A percentile compares a stretch with the other conserved stretches of the same genome.
Conservation (phyloP, 2,113 vertebrate genomes). For the Labeo rohita region DNA sequence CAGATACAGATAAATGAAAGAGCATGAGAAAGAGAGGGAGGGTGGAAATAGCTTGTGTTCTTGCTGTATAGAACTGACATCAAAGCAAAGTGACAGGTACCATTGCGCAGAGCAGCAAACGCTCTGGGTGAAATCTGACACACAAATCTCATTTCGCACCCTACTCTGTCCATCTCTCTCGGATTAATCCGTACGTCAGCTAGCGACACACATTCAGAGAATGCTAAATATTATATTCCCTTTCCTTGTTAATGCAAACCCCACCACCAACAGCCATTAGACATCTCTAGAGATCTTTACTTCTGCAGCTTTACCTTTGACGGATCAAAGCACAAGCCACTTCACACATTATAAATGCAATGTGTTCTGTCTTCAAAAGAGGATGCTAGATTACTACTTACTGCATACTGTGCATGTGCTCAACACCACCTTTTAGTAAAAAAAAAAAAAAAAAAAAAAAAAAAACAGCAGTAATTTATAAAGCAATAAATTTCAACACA, state of each 20-base stretch:
- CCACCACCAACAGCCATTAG: background rate
- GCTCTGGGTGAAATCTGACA: conserved; percentile 17
- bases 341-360: background rate
- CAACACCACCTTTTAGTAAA: no score
- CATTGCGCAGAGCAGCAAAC: background rate
- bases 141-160: background rate
- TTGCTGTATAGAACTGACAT: conserved; percentile 1
- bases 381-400: background rate
- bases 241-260: background rate
- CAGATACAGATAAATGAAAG: background rate
- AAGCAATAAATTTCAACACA: background rate
- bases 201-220: background rate
- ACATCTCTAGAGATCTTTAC: no score
- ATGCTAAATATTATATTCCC: conserved; percentile 17
- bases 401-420: no score
- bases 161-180: background rate
- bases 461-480: background rate
- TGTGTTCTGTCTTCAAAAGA: background rate
- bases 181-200: background rate
- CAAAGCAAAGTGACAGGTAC: conserved; percentile 27
- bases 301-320: background rate
- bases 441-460: no score
- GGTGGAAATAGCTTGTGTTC: background rate
- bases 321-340: background rate
- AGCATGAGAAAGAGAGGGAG: background rate